phyloP scores from a whole-genome alignment of 1,140 invertebrate genomes.

The Spodoptera litura region DNA sequence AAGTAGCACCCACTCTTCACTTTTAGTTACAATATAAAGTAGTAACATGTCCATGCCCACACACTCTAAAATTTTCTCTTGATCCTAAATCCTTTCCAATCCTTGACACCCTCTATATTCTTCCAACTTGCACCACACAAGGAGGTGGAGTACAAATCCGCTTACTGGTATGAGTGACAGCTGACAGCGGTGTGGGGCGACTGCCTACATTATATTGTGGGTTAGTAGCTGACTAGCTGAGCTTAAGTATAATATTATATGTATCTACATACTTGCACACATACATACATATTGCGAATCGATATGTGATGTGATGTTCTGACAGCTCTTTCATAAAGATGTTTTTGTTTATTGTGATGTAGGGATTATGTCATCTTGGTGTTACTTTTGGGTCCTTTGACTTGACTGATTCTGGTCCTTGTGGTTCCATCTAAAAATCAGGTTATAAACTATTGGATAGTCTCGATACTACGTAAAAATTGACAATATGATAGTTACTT shows the following conservation, averaged over 20 bases:
- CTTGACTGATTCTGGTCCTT: too few species aligned
- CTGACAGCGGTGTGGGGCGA: conserved; percentile 63
- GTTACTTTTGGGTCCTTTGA: too few species aligned
- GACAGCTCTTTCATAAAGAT: not conserved
- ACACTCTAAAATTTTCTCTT: too few species aligned
- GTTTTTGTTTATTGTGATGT: not conserved
- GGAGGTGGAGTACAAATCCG: conserved; percentile 63
- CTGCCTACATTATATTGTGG: conserved; percentile 36
- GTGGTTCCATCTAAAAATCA: too few species aligned
- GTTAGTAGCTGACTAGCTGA: not conserved
- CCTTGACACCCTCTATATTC: conserved; percentile 8
- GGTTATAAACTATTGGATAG: too few species aligned
- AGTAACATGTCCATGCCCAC: too few species aligned
- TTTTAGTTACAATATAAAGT: too few species aligned
- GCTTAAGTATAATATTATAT: not conserved
- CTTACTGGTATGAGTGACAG: conserved; percentile 69
- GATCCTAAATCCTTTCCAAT: too few species aligned
- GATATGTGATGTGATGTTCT: not conserved
- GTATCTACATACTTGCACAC: too few species aligned
- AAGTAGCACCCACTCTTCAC: too few species aligned
- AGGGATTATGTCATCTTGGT: not conserved
- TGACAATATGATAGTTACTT: too few species aligned
- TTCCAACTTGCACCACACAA: conserved; percentile 7
- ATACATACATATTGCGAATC: not conserved
- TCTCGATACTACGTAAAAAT: too few species aligned